Evolutionary conservation across 2,888 invertebrate genomes (phyloP).

Genomic region (Eristalis arbustorum): DNA sequence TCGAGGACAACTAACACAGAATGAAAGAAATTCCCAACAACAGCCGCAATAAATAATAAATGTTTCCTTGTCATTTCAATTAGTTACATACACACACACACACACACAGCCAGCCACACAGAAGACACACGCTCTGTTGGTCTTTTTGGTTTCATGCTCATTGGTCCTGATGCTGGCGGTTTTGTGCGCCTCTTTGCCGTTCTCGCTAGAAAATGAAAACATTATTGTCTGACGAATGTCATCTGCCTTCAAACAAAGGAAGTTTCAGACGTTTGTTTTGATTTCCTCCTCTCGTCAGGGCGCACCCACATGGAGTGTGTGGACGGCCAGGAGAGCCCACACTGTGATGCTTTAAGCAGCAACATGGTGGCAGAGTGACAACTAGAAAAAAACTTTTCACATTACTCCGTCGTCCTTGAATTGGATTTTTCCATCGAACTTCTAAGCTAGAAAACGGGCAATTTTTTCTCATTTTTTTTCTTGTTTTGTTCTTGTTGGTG

Average conservation of each 20-base stretch:
- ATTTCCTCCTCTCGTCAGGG: neutral
- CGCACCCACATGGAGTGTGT: neutral
- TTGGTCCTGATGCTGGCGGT: neutral
- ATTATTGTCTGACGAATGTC: conserved; percentile 57
- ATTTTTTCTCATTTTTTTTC: neutral
- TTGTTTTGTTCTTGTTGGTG: neutral
- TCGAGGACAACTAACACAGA: neutral
- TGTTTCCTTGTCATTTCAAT: conserved; percentile 54
- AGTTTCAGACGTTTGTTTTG: conserved; percentile 50
- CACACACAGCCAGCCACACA: neutral
- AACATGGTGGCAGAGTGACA: conserved; percentile 13
- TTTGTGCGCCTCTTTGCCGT: neutral
- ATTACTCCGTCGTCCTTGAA: conserved; percentile 48
- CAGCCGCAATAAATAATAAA: conserved; percentile 62
- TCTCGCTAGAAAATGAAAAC: conserved; percentile 36
- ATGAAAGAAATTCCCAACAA: conserved; percentile 11
- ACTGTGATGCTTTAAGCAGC: neutral
- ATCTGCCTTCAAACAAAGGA: conserved; percentile 32
- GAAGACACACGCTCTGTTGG: neutral
- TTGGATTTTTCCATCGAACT: conserved; percentile 32
- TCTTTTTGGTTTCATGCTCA: neutral
- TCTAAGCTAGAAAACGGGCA: conserved; percentile 2
- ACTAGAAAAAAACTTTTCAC: conserved; percentile 32
- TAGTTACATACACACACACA: conserved; percentile 30
- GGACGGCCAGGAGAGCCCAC: neutral